Evolutionary conservation across 1,140 invertebrate genomes (phyloP).

Genomic region (Lerema accius): DNA sequence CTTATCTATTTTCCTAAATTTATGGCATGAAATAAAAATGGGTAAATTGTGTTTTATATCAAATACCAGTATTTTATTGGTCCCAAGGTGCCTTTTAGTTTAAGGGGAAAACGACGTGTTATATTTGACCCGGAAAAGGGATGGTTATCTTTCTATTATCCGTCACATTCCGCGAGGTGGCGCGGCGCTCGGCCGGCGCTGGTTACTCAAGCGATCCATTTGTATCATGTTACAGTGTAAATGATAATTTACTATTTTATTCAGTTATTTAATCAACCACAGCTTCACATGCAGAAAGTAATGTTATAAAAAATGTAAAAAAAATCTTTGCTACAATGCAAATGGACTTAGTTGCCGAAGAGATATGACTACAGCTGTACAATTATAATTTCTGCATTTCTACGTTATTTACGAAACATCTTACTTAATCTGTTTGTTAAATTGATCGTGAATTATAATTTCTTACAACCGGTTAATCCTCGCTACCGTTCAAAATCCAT

Average conservation of each 20-base stretch:
- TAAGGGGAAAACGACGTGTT: constrained; percentile 12
- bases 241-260: no score
- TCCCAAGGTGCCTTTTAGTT: neutral
- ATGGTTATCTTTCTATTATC: constrained; percentile 19
- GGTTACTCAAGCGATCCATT: no score
- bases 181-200: no score
- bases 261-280: no score
- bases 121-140: constrained; percentile 18
- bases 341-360: no score
- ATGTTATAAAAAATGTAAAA: no score
- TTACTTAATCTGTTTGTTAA: neutral
- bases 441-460: constrained; percentile 5
- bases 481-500: constrained; percentile 23
- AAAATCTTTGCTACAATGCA: no score
- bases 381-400: no score
- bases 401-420: no score
- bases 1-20: neutral
- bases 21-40: constrained; percentile 1
- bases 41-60: neutral
- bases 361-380: no score
- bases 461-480: constrained; percentile 15
- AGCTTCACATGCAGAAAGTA: no score
- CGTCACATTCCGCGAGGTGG: constrained; percentile 1
- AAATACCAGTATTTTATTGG: constrained; percentile 4
- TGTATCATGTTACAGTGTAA: no score